Evolutionary conservation across 2,888 invertebrate genomes (phyloP), one percentile per base, ranked within the genome.

Genomic region (Morinoia aosen): DNA sequence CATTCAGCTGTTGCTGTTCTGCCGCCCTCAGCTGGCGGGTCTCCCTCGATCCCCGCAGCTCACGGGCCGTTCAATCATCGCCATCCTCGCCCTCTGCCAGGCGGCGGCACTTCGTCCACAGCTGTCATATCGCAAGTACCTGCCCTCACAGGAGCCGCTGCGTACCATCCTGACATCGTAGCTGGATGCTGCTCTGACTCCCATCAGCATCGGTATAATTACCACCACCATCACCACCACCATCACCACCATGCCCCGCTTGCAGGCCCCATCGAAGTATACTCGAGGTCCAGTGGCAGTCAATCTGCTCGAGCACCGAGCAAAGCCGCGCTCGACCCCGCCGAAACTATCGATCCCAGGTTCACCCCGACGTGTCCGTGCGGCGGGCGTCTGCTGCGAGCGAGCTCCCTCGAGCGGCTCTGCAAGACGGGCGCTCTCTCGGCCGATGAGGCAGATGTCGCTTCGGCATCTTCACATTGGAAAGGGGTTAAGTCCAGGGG

Each of bases 311-410:
- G 94, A 95, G 64, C 94, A 19, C 94, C 94, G n/a, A 88, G 56
- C 61, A 95, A 95, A 64, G 95, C 58, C 57, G 95, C 95, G 88
- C 96, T 56, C 95, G 96, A 96, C 64, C 95, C 95, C 39, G 95
- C 96, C n/a, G 96, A 96, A 76, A 95, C 95, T 57, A 96, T 96
- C 94, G 96, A 96, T 95, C 96, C 96, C 39, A 96, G 96, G 91
- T 96, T 96, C 95, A 95, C 96, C 39, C 95, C 96, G 58, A 96
- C 96, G 33, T 96, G 96, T 95, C 96, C 96, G 39, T 96, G 96
- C 58, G 96, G 96, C 40, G 96, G 96, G n/a, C 96, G 96, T 11
- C 95, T 96, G 61, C 95, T 96, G 58, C 95, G 96, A 58, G 96
- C 96, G n/a, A 95, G 95, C 58, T 96, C 96, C 39, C 94, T 95